Percentiles rank a stretch among this genome's conserved stretches.
These are phyloP conservation scores for Danio rerio DNA, from an alignment of 2,113 vertebrate genomes.

Conservation along the genomic window GRCz12tu NC_133194.1:11953501-11954000, in stretches of 20 bases:
- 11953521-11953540: not conserved
- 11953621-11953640: not conserved
- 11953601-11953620: not conserved
- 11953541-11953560: not conserved
- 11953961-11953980: too few species aligned
- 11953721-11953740: constrained; percentile 69
- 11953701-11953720: constrained; percentile 68
- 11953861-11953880: constrained; percentile 67
- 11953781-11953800: constrained; percentile 50
- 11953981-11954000: too few species aligned
- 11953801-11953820: constrained; percentile 66
- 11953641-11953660: constrained; percentile 20
- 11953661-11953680: constrained; percentile 46
- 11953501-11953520: not conserved
- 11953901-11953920: constrained; percentile 67
- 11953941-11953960: not conserved
- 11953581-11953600: not conserved
- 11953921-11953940: constrained; percentile 59
- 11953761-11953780: constrained; percentile 21
- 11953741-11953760: constrained; percentile 51
- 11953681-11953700: constrained; percentile 67
- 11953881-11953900: constrained; percentile 66
- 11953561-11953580: not conserved
- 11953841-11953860: constrained; percentile 41
- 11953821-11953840: constrained; percentile 24